Conservation (phyloP, 2,888 invertebrate genomes). For the Tolmerus cingulatus region DNA sequence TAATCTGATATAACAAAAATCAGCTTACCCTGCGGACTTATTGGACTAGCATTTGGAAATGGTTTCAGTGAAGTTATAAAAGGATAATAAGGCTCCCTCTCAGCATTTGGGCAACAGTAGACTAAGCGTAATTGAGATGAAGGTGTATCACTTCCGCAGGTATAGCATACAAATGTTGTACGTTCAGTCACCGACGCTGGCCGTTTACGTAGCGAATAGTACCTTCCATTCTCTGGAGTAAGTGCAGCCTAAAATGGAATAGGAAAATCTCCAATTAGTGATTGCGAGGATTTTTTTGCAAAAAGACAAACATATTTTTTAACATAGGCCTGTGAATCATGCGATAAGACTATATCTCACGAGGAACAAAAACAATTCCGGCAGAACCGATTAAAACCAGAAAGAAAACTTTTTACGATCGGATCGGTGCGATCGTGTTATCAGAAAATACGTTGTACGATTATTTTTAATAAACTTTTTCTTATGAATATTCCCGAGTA, state of each 20-base stretch:
- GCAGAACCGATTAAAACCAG: background rate
- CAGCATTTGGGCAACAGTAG: conserved; percentile 84
- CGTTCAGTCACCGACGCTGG: conserved; percentile 71
- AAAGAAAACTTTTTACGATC: background rate
- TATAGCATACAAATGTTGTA: conserved; percentile 86
- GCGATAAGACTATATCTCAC: background rate
- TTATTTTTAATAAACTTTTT: background rate
- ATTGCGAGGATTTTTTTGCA: background rate
- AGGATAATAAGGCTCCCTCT: conserved; percentile 89
- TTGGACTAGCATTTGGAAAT: conserved; percentile 85
- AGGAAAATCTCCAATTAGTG: conserved; percentile 22
- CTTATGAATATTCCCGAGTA: background rate
- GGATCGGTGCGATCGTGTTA: background rate
- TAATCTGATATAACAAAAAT: background rate
- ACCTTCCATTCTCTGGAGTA: conserved; percentile 78
- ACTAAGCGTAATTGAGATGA: conserved; percentile 82
- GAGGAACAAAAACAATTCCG: background rate
- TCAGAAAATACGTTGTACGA: background rate
- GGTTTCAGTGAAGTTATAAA: conserved; percentile 83
- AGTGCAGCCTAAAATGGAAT: conserved; percentile 68
- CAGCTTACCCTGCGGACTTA: conserved; percentile 80
- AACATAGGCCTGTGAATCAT: background rate
- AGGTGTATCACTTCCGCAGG: conserved; percentile 83
- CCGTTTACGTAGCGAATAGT: conserved; percentile 81
- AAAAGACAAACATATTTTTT: background rate